Percentiles rank a stretch among this genome's conserved stretches.
These are phyloP conservation scores for Pipistrellus pipistrellus DNA, from an alignment of 2,797 vertebrate species.

Conservation along the genomic window DNA sequence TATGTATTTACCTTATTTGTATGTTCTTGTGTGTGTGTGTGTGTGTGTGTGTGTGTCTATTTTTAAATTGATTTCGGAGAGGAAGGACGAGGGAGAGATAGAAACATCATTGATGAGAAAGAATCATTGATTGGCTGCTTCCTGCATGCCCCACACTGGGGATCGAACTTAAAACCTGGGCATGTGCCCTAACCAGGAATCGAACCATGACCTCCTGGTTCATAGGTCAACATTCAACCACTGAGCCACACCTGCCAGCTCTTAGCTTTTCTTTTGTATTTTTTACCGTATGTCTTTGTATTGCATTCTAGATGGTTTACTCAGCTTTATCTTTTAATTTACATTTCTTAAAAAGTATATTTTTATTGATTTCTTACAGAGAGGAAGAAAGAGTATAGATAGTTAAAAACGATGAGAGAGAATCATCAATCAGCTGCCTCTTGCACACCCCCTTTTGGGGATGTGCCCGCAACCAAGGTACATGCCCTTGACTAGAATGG, in stretches of 20 bases:
- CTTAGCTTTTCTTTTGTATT: background rate
- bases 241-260: background rate
- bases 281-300: background rate
- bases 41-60: no score
- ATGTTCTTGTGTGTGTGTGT: background rate
- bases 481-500: no score
- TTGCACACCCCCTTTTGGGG: no score
- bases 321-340: background rate
- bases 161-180: background rate
- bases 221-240: background rate
- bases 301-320: background rate
- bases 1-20: conserved; percentile 41
- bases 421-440: no score
- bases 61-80: background rate
- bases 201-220: background rate
- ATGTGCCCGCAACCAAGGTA: no score
- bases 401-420: no score
- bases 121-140: background rate
- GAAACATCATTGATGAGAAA: background rate
- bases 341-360: no score
- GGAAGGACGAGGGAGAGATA: background rate
- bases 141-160: background rate
- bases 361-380: no score
- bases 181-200: background rate
- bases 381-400: no score